A percentile compares a stretch with the other conserved stretches of the same genome.
Evolutionary conservation across 2,113 vertebrate species (phyloP).

Genomic region (Cynoglossus semilaevis): DNA sequence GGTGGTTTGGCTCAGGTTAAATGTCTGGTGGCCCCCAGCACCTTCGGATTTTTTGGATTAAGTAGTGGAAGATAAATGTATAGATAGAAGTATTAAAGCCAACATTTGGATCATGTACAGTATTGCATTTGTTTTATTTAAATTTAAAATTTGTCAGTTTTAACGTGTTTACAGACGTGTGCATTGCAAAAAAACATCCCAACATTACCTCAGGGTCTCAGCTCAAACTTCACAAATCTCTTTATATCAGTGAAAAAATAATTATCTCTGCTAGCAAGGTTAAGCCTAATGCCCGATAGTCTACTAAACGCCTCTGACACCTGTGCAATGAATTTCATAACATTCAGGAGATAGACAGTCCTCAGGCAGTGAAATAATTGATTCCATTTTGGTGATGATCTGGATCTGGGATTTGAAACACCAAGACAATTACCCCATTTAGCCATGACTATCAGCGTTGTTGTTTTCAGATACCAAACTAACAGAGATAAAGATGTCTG

Average conservation of each 20-base stretch:
- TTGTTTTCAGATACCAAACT: slow-evolving; percentile 26
- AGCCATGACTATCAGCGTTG: slow-evolving; percentile 32
- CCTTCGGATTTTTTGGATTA: too few relatives aligned
- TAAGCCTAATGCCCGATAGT: slow-evolving; percentile 12
- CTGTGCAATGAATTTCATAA: slow-evolving; percentile 15
- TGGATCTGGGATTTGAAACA: slow-evolving; percentile 34
- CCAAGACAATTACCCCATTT: slow-evolving; percentile 33
- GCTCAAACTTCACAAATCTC: slow-evolving; percentile 9
- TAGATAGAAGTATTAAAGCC: too few relatives aligned
- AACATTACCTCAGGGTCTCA: too few relatives aligned
- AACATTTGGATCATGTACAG: too few relatives aligned
- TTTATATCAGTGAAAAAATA: slow-evolving; percentile 20
- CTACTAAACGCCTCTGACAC: slow-evolving; percentile 1
- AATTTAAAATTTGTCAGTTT: too few relatives aligned
- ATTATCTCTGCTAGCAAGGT: slow-evolving; percentile 17
- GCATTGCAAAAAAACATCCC: too few relatives aligned
- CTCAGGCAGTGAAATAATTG: slow-evolving; percentile 32
- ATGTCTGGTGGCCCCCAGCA: too few relatives aligned
- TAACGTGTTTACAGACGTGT: too few relatives aligned
- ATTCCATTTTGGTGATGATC: slow-evolving; percentile 36
- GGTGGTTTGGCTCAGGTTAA: too few relatives aligned
- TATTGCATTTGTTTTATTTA: too few relatives aligned
- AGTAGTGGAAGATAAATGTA: too few relatives aligned
- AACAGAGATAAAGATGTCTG: slow-evolving; percentile 5
- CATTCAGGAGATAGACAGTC: slow-evolving; percentile 22